A percentile compares a stretch with the other conserved stretches of the same genome.
Evolutionary conservation across 2,797 vertebrate species (phyloP).

Genomic region (Sebastes aleutianus): DNA sequence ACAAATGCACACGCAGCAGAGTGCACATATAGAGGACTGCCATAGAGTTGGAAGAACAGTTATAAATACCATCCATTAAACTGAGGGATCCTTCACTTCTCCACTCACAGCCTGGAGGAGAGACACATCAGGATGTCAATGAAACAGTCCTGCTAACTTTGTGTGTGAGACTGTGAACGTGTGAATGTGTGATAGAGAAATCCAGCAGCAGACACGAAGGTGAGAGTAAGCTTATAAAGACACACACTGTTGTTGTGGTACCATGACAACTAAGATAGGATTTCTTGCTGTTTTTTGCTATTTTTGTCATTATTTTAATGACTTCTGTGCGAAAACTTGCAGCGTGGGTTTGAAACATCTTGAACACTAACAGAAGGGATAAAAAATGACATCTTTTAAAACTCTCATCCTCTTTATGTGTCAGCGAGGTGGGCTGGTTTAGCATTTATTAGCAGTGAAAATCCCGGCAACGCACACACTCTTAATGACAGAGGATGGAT

Average conservation of each 20-base stretch:
- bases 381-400: background rate
- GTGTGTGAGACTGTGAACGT: conserved; percentile 6
- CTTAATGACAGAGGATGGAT: conserved; percentile 1
- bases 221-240: conserved; percentile 14
- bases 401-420: background rate
- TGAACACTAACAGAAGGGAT: background rate
- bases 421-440: conserved; percentile 3
- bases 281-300: background rate
- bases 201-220: conserved; percentile 12
- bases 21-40: conserved; percentile 58
- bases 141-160: conserved; percentile 38
- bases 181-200: conserved; percentile 10
- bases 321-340: background rate
- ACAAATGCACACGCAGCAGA: conserved; percentile 48
- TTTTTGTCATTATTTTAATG: background rate
- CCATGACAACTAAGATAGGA: background rate
- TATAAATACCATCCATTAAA: conserved; percentile 82
- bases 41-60: conserved; percentile 63
- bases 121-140: conserved; percentile 73
- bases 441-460: conserved; percentile 20
- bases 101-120: conserved; percentile 78
- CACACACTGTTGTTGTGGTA: conserved; percentile 2
- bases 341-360: background rate
- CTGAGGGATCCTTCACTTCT: conserved; percentile 71
- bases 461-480: background rate